These are phyloP conservation scores for Rhinatrema bivittatum DNA, from an alignment of 2,797 vertebrate genomes.

Conservation along the genomic window DNA sequence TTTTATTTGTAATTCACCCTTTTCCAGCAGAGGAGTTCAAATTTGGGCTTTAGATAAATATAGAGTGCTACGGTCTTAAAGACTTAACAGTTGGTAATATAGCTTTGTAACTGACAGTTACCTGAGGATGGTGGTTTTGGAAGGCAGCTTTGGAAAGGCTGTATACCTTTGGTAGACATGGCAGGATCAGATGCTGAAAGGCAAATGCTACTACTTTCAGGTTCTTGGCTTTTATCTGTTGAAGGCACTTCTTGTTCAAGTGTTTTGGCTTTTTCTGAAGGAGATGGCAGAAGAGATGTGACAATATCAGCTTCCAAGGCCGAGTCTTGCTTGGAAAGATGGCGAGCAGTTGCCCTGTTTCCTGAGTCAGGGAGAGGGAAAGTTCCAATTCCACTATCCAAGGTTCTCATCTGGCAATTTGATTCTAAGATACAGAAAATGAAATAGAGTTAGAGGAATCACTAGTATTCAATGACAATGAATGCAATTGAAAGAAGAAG, in stretches of 20 bases:
- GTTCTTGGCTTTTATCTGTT: slow-evolving; percentile 41
- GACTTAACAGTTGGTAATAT: too few relatives aligned
- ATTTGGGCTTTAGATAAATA: too few relatives aligned
- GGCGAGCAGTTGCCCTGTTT: slow-evolving; percentile 56
- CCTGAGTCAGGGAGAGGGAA: slow-evolving; percentile 82
- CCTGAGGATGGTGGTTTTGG: slow-evolving; percentile 67
- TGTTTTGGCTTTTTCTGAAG: slow-evolving; percentile 59
- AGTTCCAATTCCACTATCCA: slow-evolving; percentile 90
- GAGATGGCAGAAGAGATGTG: slow-evolving; percentile 30
- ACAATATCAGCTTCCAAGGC: slow-evolving; percentile 36
- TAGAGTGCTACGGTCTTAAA: too few relatives aligned
- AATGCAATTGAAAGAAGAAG: slow-evolving; percentile 38
- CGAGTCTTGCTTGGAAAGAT: slow-evolving; percentile 61
- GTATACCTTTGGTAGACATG: slow-evolving; percentile 43
- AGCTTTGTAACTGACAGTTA: too few relatives aligned
- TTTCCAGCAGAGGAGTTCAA: too few relatives aligned
- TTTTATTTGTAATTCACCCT: too few relatives aligned
- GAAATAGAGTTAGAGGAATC: not conserved
- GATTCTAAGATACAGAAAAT: slow-evolving; percentile 69
- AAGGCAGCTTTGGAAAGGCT: slow-evolving; percentile 56
- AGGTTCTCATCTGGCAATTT: slow-evolving; percentile 82
- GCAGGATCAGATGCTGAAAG: slow-evolving; percentile 69
- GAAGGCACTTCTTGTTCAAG: slow-evolving; percentile 75
- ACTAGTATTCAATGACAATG: slow-evolving; percentile 34
- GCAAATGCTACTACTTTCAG: slow-evolving; percentile 44